Evolutionary conservation across 2,888 invertebrate genomes (phyloP).

Genomic region (Catocala sponsa): DNA sequence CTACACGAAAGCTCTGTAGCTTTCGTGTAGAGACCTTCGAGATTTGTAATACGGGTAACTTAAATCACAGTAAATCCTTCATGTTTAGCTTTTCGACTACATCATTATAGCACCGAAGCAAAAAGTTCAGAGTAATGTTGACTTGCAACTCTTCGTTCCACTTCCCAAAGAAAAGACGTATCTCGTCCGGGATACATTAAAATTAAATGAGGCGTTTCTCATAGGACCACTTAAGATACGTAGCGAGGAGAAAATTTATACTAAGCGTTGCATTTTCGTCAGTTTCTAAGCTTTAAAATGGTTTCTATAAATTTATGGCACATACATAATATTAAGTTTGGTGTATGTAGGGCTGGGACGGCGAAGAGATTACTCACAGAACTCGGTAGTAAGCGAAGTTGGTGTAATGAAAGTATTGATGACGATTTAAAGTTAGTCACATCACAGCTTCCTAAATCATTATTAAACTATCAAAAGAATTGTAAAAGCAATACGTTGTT

Average conservation of each 20-base stretch:
- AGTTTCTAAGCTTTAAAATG: constrained; percentile 11
- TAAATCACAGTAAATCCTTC: background rate
- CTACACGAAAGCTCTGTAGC: too few relatives aligned
- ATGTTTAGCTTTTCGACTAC: background rate
- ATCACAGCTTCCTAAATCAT: too few relatives aligned
- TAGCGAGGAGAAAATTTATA: constrained; percentile 8
- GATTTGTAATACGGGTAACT: too few relatives aligned
- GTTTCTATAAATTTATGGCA: background rate
- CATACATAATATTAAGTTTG: too few relatives aligned
- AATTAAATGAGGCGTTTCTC: constrained; percentile 27
- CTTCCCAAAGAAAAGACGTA: constrained; percentile 11
- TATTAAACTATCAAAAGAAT: too few relatives aligned
- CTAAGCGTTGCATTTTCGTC: constrained; percentile 10
- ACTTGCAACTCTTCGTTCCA: constrained; percentile 34
- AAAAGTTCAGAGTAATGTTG: constrained; percentile 34
- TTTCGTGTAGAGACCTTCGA: too few relatives aligned
- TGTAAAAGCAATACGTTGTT: too few relatives aligned
- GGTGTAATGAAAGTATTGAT: too few relatives aligned
- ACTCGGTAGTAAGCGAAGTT: too few relatives aligned
- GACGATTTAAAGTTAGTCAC: too few relatives aligned
- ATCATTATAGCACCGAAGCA: constrained; percentile 5
- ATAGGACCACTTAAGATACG: constrained; percentile 16
- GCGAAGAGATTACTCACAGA: too few relatives aligned
- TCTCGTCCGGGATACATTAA: constrained; percentile 25
- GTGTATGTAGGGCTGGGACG: too few relatives aligned